Evolutionary conservation across 23 tunicate genomes (phyloP), one percentile per base, ranked within the genome.

Genomic region (Corella eumyota): DNA sequence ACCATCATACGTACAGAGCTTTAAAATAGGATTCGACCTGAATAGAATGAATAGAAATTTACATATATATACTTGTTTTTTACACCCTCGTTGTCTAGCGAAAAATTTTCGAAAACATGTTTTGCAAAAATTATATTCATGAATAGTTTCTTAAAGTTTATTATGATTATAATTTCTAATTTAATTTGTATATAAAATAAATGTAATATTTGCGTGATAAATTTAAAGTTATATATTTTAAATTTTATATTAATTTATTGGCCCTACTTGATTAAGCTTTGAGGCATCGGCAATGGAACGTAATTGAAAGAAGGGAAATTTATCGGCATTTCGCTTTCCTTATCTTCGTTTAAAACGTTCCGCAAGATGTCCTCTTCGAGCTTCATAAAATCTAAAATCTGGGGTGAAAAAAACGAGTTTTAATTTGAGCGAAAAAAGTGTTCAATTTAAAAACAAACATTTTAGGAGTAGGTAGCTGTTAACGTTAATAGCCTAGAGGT

Each of bases 271-370:
- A 48, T 36, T 1, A 76, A 30, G 19, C 25, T 58, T 1, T 58
- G 45, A 1, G 83, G 83, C 1, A 57, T 48, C n/a, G 83, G 73
- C 22, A 59, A 25, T 2, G 83, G 83, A 4, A 50, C 44, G 51
- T 76, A 76, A 36, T 76, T 76, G 57, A 76, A 76, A 13, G 83
- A 76, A 6, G 83, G 83, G 47, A 76, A 76, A n/a, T 31, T 66
- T 22, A 29, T 50, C 13, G 28, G 25, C 3, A 30, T 44, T 5
- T 64, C 64, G 40, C 27, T 27, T 9, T 62, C 58, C 1, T 50
- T 30, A 35, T 74, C 81, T 27, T 78, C 85, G 25, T 38, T 60
- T 1, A 78, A 50, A 0, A 78, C 85, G 40, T 78, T 69, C 36
- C 61, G 59, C 30, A 78, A 29, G 6, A 78, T 68, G 25, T 78